Evolutionary conservation across 2,888 invertebrate genomes (phyloP), one percentile per base, ranked within the genome.

Genomic region (Acronicta alni): DNA sequence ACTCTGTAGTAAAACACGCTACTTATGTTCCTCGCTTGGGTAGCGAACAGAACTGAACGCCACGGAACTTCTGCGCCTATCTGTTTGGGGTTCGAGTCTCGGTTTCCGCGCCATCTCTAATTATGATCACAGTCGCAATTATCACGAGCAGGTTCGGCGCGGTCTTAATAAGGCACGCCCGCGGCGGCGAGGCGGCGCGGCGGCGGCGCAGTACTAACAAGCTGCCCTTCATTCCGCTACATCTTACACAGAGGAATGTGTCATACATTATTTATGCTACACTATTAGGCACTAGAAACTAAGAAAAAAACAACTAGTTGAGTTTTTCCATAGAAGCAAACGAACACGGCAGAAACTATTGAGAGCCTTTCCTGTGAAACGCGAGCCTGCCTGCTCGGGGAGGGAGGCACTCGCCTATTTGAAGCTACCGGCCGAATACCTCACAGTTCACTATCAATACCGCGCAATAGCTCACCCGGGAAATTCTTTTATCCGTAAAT

Each of bases 81-180:
- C 32, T 32, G 32, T 32, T 26, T 32, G 14, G 32, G 14, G 32
- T 14, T 32, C 1, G 0, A 12, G 3, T 16, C 6, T 15, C 20
- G n/a, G 12, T 20, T 17, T 16, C 10, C 10, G n/a, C 18, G 23
- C 43, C 39, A 46, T 30, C 41, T 61, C 52, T 58, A 58, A 62
- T 56, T 62, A 62, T 42, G 23, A 53, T 53, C 15, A 41, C 59
- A 54, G 52, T 53, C 39, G 51, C 47, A 56, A 56, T 58, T 17
- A 51, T 41, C 37, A n/a, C 44, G 48, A 37, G 41, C 57, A 44
- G 38, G 57, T 35, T 37, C 37, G 2, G 12, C 46, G 44, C 41
- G 47, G 37, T 53, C 46, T 59, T 38, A 30, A 59, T 57, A 58
- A 44, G 53, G 35, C 4, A 4, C 8, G 57, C 56, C 63, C 37